A percentile compares a stretch with the other conserved stretches of the same genome.
phyloP scores from a whole-genome alignment of 2,888 invertebrate genomes.

The Lasioglossum morio region DNA sequence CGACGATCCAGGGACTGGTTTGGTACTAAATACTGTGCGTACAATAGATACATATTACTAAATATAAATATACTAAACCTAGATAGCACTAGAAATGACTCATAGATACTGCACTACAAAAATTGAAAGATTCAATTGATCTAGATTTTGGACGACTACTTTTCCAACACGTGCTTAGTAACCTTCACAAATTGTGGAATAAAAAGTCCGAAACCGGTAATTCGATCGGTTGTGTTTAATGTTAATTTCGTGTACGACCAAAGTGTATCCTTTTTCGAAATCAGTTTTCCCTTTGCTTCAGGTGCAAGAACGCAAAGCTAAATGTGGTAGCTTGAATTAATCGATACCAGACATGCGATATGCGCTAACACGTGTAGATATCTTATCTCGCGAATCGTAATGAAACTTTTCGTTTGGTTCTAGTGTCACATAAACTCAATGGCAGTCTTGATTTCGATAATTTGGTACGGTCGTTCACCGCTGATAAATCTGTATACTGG shows the following conservation, averaged over 20 bases:
- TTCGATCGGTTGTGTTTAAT: not conserved
- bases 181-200: not conserved
- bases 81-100: not conserved
- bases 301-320: constrained; percentile 31
- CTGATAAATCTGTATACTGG: constrained; percentile 30
- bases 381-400: constrained; percentile 46
- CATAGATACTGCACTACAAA: not conserved
- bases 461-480: constrained; percentile 29
- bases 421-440: constrained; percentile 33
- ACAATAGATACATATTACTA: too few species aligned
- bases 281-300: not conserved
- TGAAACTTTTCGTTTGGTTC: constrained; percentile 27
- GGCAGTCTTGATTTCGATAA: constrained; percentile 31
- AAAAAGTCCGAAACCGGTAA: not conserved
- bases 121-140: not conserved
- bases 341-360: constrained; percentile 41
- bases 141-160: not conserved
- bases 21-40: too few species aligned
- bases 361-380: constrained; percentile 51
- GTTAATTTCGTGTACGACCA: not conserved
- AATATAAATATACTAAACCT: too few species aligned
- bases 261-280: not conserved
- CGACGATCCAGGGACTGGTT: too few species aligned
- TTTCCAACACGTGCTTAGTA: not conserved
- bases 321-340: constrained; percentile 43